Base-by-base conservation (phyloP, 1,140 invertebrate genomes). In the Sycobia sp. region DNA sequence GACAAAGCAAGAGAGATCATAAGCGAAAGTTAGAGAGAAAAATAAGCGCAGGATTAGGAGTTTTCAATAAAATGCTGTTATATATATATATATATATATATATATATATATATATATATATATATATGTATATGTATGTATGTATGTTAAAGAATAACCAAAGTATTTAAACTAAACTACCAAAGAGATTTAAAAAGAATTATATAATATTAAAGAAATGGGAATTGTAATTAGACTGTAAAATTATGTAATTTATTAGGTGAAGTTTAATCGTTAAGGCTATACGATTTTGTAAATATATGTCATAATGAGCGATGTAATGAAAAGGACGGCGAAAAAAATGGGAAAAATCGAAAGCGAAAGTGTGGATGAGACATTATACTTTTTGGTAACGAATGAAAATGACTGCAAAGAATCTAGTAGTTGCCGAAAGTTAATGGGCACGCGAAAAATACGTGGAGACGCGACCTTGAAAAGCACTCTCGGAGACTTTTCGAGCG, bases 241-340 rank as follows among this genome's bases (percentile, higher is more conserved):
- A 60, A 66, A 25, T 36, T 50, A 44, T 67, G 51, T 65, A 70
- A 65, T n/a, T n/a, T n/a, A n/a, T 68, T 66, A 67, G 68, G 46
- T 63, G 34, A 61, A 53, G 27, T 62, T 41, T 60, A 70, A 62
- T 67, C 50, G 60, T 67, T 67, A 61, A 67, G 61, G 43, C 25
- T 27, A 67, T 72, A 67, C 29, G 54, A 55, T 70, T 73, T 71
- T 73, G 69, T 73, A 71, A 71, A 71, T 71, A 72, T 44, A 62
- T 29, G n/a, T 10, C 46, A 51, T 39, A 60, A 56, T 29, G 49
- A 34, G 57, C 32, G 62, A 50, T n/a, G n/a, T n/a, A n/a, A n/a
- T n/a, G n/a, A n/a, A n/a, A n/a, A n/a, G n/a, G n/a, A n/a, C n/a
- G n/a, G n/a, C n/a, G n/a, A n/a, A n/a, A n/a, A n/a, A n/a, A n/a